Conservation (phyloP, 2,113 vertebrate species). For the Tupaia tana region DNA sequence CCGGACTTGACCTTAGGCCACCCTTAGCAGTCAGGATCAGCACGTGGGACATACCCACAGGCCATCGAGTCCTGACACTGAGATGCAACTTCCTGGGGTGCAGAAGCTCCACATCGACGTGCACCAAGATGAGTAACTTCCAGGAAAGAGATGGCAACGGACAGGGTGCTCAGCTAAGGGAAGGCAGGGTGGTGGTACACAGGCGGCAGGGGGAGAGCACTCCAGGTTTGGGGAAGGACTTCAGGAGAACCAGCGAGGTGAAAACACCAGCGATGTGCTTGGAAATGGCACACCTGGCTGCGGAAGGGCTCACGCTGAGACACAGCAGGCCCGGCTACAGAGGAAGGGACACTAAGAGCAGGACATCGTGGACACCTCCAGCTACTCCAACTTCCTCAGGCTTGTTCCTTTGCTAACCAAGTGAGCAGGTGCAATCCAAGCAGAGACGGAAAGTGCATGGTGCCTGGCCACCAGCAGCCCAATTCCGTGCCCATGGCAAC, state of each 20-base stretch:
- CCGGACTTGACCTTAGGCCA: background rate
- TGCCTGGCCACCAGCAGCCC: background rate
- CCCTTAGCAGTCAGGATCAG: no score
- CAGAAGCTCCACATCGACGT: background rate
- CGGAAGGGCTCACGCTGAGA: background rate
- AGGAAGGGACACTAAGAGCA: background rate
- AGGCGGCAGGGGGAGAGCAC: background rate
- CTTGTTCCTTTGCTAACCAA: background rate
- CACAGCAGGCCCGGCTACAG: no score
- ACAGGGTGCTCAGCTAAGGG: background rate
- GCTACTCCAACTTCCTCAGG: background rate
- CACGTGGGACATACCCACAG: fast-evolving
- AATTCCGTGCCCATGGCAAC: fast-evolving
- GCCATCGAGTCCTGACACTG: background rate
- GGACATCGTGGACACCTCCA: background rate
- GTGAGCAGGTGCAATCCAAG: background rate
- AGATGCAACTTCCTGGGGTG: fast-evolving
- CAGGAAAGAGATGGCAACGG: fast-evolving
- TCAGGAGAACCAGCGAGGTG: background rate
- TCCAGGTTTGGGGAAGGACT: background rate
- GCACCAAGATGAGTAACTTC: background rate
- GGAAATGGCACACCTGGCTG: background rate
- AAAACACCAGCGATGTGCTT: no score
- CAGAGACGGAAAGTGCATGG: background rate
- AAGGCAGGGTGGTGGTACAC: background rate